Evolutionary conservation across 2,797 vertebrate species (phyloP).

Genomic region (Pelobates cultripes): DNA sequence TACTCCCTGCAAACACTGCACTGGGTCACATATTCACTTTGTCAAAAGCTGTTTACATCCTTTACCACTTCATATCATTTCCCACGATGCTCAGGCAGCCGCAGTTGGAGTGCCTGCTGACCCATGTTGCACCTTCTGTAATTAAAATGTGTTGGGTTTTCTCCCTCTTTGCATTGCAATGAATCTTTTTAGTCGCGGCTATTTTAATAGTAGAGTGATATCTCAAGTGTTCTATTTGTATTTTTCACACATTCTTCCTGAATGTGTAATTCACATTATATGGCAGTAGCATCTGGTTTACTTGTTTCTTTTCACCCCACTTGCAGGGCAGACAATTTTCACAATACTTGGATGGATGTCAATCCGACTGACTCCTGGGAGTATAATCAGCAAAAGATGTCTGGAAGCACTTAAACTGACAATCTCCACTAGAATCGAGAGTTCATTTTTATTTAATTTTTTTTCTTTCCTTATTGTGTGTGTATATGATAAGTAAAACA

Average conservation of each 20-base stretch:
- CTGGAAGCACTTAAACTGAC: slow-evolving; percentile 40
- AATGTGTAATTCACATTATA: slow-evolving; percentile 34
- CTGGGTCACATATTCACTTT: too few relatives aligned
- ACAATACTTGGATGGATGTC: slow-evolving; percentile 37
- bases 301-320: slow-evolving; percentile 41
- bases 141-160: too few relatives aligned
- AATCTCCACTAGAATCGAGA: slow-evolving; percentile 19
- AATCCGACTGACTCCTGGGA: slow-evolving; percentile 25
- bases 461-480: too few relatives aligned
- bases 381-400: slow-evolving; percentile 30
- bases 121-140: too few relatives aligned
- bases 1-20: too few relatives aligned
- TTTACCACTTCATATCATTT: too few relatives aligned
- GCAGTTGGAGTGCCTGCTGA: too few relatives aligned
- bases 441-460: background rate
- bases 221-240: slow-evolving; percentile 44
- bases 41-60: too few relatives aligned
- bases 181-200: slow-evolving; percentile 4
- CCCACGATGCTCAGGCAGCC: too few relatives aligned
- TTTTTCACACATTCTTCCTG: slow-evolving; percentile 38
- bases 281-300: slow-evolving; percentile 36
- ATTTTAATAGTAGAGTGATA: slow-evolving; percentile 30
- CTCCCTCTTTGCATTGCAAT: background rate
- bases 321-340: slow-evolving; percentile 34
- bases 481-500: too few relatives aligned